A percentile compares a stretch with the other conserved stretches of the same genome.
These are phyloP conservation scores for Hippopotamyrus pictus DNA, from an alignment of 2,797 vertebrate species.

Conservation along the genomic window DNA sequence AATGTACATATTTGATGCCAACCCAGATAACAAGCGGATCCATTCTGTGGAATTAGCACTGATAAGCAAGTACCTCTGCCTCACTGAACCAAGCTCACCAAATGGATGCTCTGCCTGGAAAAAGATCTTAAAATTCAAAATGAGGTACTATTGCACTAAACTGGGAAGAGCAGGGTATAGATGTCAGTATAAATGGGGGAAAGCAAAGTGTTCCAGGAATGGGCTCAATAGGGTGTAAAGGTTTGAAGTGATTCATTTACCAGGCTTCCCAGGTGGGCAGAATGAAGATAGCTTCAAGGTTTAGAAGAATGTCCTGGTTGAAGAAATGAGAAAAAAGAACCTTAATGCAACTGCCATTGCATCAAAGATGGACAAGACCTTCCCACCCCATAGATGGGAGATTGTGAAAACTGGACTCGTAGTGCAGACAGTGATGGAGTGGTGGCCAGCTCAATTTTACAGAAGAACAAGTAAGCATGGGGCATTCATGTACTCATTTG, in stretches of 20 bases:
- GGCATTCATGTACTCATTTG: too few species aligned
- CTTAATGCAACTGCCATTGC: background rate
- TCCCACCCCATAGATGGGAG: background rate
- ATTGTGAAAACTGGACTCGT: background rate
- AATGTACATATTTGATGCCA: constrained; percentile 24
- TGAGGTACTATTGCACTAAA: constrained; percentile 24
- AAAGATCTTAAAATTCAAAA: constrained; percentile 17
- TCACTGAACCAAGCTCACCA: constrained; percentile 24
- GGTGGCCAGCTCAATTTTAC: background rate
- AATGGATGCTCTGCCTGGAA: constrained; percentile 27
- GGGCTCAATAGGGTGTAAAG: constrained; percentile 21
- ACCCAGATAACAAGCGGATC: constrained; percentile 11
- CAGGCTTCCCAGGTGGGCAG: constrained; percentile 7
- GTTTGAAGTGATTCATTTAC: constrained; percentile 24
- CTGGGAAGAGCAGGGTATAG: constrained; percentile 22
- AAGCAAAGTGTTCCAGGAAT: background rate
- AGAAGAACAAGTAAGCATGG: background rate
- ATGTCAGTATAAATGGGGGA: constrained; percentile 14
- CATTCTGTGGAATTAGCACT: constrained; percentile 16
- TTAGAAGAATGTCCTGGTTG: background rate
- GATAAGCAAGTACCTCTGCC: constrained; percentile 22
- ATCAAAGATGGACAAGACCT: background rate
- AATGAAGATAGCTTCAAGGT: background rate
- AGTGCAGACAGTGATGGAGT: background rate
- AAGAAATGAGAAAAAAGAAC: background rate